Evolutionary conservation across 2,888 invertebrate species (phyloP), one percentile per base, ranked within the genome.

Genomic region (Allophyes oxyacanthae): DNA sequence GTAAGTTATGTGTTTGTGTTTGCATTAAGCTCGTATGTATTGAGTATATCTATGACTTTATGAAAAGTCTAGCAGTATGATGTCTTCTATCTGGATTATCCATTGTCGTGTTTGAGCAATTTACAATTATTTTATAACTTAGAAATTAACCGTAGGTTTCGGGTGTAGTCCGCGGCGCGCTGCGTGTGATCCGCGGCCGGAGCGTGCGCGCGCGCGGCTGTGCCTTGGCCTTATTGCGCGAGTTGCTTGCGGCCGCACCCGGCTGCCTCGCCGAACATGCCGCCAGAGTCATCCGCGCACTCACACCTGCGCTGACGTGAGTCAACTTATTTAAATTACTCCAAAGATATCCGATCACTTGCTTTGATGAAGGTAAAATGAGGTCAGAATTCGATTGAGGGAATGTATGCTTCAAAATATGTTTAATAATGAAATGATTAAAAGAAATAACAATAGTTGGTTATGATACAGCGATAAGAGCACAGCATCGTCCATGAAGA

Each of bases 401-500:
- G 4, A 20, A 4, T 28, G 28, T 28, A 28, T 28, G 25, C 28
- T 28, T 6, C 20, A 20, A 6, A 28, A 8, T 28, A 8, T 6
- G 28, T 28, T 20, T 3, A 20, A 20, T 20, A 20, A 20, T 20
- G 4, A 20, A 4, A 20, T 20, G 4, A 20, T 20, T n/a, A n/a
- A n/a, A 20, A 20, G 20, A 20, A 20, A 20, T 20, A 20, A 20
- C 2, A 3, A 20, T 3, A 20, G 20, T 20, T 20, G 20, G 20
- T 32, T n/a, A 9, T n/a, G n/a, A 1, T 11, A 13, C 34, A 92
- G 92, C 2, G 99, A 99, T 82, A 98, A 98, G 83, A 97, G 97
- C 84, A 98, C 98, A 0, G 98, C 98, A 41, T 99, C 99, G 46
- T 99, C 99, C 75, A 99, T 99, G 98, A 98, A 98, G 94, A 99